Conservation (phyloP, 1,140 invertebrate species). For the Drosophila elegans region DNA sequence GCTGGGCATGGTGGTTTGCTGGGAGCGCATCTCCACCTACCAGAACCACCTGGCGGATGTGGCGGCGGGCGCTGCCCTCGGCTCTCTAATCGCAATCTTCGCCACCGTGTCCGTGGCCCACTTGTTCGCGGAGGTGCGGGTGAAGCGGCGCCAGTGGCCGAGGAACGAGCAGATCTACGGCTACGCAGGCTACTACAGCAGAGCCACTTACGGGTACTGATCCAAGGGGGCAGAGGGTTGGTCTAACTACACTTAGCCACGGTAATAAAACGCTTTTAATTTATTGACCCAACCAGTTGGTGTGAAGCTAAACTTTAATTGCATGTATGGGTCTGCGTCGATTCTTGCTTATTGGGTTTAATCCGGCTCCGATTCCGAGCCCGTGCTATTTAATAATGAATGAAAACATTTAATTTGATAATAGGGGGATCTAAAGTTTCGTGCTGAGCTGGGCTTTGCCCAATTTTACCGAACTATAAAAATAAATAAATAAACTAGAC, state of each 20-base stretch:
- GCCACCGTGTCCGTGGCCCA: constrained; percentile 55
- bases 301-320: background rate
- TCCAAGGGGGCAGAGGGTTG: background rate
- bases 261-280: constrained; percentile 15
- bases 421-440: background rate
- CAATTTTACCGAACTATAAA: too few relatives aligned
- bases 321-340: background rate
- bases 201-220: constrained; percentile 68
- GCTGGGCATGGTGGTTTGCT: constrained; percentile 51
- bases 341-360: background rate
- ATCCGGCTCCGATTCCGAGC: background rate
- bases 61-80: constrained; percentile 54
- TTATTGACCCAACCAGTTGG: constrained; percentile 2
- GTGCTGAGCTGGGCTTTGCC: too few relatives aligned
- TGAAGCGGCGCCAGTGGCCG: constrained; percentile 70
- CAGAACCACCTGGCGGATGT: constrained; percentile 71
- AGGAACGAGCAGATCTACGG: constrained; percentile 74
- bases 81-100: constrained; percentile 46
- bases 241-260: background rate
- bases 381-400: background rate
- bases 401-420: background rate
- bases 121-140: constrained; percentile 58
- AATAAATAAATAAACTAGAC: too few relatives aligned
- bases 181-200: constrained; percentile 70
- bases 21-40: constrained; percentile 64